Conservation (phyloP, 2,888 invertebrate species). For the Lithophane ornitopus region DNA sequence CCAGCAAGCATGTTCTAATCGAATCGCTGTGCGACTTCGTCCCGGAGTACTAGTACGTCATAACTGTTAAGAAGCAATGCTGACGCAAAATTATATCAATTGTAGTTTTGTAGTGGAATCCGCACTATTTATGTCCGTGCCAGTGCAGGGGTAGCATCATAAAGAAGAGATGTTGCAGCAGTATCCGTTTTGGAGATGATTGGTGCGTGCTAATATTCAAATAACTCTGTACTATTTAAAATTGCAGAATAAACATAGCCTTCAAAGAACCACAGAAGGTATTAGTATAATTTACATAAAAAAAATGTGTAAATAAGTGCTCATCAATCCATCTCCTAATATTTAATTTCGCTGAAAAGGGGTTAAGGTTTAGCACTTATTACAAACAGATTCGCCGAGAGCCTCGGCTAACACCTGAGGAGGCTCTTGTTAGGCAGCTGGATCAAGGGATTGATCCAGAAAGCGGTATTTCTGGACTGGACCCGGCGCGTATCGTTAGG, state of each 20-base stretch:
- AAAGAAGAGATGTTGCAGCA: slow-evolving; percentile 8
- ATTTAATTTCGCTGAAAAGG: not conserved
- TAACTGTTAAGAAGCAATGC: not conserved
- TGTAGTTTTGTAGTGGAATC: slow-evolving; percentile 19
- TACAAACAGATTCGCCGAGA: not conserved
- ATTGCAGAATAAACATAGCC: not conserved
- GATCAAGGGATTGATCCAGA: no score
- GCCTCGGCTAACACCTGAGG: no score
- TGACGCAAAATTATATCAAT: not conserved
- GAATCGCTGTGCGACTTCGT: no score
- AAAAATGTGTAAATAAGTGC: not conserved
- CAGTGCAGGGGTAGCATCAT: slow-evolving; percentile 28
- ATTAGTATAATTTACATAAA: not conserved
- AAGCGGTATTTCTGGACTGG: no score
- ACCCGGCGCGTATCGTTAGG: no score
- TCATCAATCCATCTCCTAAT: not conserved
- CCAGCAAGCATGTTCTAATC: no score
- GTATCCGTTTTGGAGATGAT: not conserved
- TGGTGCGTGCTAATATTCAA: not conserved
- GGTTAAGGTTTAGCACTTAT: not conserved
- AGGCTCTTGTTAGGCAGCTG: no score
- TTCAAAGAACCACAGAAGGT: not conserved
- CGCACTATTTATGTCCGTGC: slow-evolving; percentile 46
- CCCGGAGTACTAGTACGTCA: slow-evolving; percentile 22
- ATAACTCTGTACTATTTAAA: not conserved